Base-by-base conservation (phyloP, 2,888 invertebrate species). In the Charanyca ferruginea region DNA sequence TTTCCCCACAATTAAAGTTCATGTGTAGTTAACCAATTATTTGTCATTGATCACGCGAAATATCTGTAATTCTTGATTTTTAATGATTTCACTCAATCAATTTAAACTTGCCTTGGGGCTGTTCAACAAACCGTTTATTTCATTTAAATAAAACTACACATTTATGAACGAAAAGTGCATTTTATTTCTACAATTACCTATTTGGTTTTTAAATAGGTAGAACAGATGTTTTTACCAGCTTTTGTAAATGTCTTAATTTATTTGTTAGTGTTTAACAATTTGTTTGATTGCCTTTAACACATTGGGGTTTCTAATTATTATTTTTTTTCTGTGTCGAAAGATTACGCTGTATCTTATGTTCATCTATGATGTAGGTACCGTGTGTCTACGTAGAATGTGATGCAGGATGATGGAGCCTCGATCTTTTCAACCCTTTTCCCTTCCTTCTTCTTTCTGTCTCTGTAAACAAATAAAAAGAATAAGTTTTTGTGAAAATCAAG, bases 1-100 rank as follows among this genome's bases (percentile, higher is more conserved):
- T 61, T 66, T 55, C 58, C 44, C 47, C 55, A 48, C 65, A 77
- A 80, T 77, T 66, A 77, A 62, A 54, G 57, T 41, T 23, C 54
- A 45, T 64, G 41, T 67, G 66, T 66, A 58, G 23, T 80, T 73
- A 73, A 66, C 83, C 80, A 80, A 83, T 80, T 81, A 83, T 77
- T 68, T 70, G 71, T 72, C 74, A 80, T 80, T 77, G 69, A 67
- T 72, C 74, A 66, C 32, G 52, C 42, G 55, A 67, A 77, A 73
- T 65, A 67, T 71, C 60, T 47, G 66, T 68, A 66, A 75, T 68
- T 59, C 51, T 64, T 18, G 0, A 6, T 64, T 67, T 54, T 66
- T 49, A 65, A 57, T 57, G 18, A 63, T 60, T 76, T 61, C 3
- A 28, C 18, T 41, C 63, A 65, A 65, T 63, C 54, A 71, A 80